Base-by-base conservation (phyloP, 2,888 invertebrate genomes). In the Chalcis sispes region DNA sequence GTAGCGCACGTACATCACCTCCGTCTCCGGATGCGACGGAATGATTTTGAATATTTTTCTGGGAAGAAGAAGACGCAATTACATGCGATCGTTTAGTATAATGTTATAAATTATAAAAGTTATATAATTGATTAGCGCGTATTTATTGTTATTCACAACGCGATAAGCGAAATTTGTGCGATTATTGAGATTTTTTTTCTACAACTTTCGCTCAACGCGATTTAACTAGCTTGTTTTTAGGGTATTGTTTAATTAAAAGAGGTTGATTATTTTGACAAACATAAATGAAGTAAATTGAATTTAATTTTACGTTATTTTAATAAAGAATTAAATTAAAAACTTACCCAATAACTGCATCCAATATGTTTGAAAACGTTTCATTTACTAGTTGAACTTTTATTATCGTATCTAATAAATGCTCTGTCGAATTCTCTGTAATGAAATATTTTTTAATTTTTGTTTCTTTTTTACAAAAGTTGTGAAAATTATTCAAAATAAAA, bases 321-420 rank as follows among this genome's bases (percentile, higher is more conserved):
- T 1, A 27, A 42, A 42, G 0, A n/a, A 48, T 42, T n/a, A 7
- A n/a, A 25, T 18, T 5, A n/a, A 71, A 40, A 56, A 87, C 89
- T 88, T 81, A 89, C 89, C 80, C 82, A 79, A 89, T 80, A 74
- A 89, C 73, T 62, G 87, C 85, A 81, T 88, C 84, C 80, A 89
- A 82, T 78, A 89, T 87, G 69, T 83, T 80, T 46, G 82, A 82
- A 77, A 87, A 85, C 76, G 79, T 82, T 10, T 82, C 82, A 61
- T 80, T 85, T 82, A 87, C 83, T 76, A 84, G 81, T 76, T 83
- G 86, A 77, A 86, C 80, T 82, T 88, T 89, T 69, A 89, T 80
- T 46, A 89, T 78, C 36, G 89, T 87, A 77, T 89, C 85, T 76
- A 89, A 79, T 46, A 85, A 79, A 80, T 88, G 81, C 70, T 89